Evolutionary conservation across 2,888 invertebrate species (phyloP).

Genomic region (Dorcus parallelipipedus): DNA sequence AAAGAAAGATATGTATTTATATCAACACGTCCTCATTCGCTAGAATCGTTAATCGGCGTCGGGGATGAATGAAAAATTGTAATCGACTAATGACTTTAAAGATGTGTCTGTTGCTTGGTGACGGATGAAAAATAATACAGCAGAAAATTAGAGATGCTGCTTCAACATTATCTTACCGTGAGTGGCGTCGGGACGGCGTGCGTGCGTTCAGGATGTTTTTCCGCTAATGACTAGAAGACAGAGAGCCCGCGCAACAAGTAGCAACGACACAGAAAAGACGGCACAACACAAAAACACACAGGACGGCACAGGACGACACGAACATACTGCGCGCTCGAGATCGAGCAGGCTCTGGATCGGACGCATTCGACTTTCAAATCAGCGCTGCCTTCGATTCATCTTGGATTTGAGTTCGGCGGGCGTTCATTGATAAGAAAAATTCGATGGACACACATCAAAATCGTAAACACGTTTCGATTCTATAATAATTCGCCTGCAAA

Average conservation of each 20-base stretch:
- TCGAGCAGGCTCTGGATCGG: neutral
- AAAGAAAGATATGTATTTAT: too few species aligned
- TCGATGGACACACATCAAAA: too few species aligned
- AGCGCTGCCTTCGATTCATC: neutral
- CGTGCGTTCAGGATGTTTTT: neutral
- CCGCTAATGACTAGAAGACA: neutral
- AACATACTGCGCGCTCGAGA: neutral
- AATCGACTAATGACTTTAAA: too few species aligned
- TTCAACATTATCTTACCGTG: neutral
- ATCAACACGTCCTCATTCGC: too few species aligned
- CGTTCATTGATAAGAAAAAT: too few species aligned
- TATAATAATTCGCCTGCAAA: too few species aligned
- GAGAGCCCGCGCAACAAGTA: neutral
- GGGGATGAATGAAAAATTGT: too few species aligned
- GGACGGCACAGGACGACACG: slow-evolving; percentile 1
- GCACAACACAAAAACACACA: slow-evolving; percentile 2
- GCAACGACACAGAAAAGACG: neutral
- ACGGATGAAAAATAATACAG: neutral
- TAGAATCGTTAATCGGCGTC: too few species aligned
- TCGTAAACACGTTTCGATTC: too few species aligned
- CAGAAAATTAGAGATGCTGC: neutral
- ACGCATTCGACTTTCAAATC: neutral
- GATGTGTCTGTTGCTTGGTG: neutral
- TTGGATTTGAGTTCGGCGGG: too few species aligned
- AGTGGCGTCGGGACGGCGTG: neutral